A percentile compares a stretch with the other conserved stretches of the same genome.
These are phyloP conservation scores for Rhopilema esculentum DNA, from an alignment of 30 jellyfish, hydroid and myxozoan genomes.

Conservation along the genomic window DNA sequence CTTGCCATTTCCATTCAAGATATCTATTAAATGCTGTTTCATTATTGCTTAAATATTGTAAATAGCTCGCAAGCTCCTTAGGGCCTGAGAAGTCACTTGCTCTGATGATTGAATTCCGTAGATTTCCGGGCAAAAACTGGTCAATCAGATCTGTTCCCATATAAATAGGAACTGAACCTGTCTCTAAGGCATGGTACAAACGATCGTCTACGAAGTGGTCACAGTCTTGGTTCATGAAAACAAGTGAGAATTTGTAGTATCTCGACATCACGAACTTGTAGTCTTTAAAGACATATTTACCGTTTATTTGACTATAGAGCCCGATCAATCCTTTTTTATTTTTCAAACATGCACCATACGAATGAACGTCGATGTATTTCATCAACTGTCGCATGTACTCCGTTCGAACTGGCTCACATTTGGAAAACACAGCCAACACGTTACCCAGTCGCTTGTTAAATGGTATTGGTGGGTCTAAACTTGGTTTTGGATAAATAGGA, in stretches of 20 bases:
- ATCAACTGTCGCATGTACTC: constrained; percentile 98
- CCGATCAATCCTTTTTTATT: constrained; percentile 96
- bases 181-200: constrained; percentile 93
- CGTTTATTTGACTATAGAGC: constrained; percentile 93
- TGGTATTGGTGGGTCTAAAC: constrained; percentile 86
- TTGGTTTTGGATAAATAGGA: constrained; percentile 98
- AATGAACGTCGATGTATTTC: constrained; percentile 91
- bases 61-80: constrained; percentile 84
- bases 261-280: constrained; percentile 94
- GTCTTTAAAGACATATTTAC: constrained; percentile 96
- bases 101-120: constrained; percentile 74
- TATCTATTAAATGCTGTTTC: constrained; percentile 92
- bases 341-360: constrained; percentile 98
- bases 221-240: constrained; percentile 98
- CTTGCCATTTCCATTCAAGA: constrained; percentile 87
- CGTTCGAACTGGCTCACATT: constrained; percentile 97
- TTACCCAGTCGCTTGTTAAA: constrained; percentile 87
- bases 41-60: constrained; percentile 76
- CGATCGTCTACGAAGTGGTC: constrained; percentile 97
- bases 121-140: constrained; percentile 91
- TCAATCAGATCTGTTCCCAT: constrained; percentile 97
- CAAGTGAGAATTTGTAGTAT: constrained; percentile 94
- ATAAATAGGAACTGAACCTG: constrained; percentile 97
- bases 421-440: constrained; percentile 96
- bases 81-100: constrained; percentile 90